Evolutionary conservation across 2,113 vertebrate species (phyloP), one percentile per base, ranked within the genome.

Genomic region (Toxotes jaculatrix): DNA sequence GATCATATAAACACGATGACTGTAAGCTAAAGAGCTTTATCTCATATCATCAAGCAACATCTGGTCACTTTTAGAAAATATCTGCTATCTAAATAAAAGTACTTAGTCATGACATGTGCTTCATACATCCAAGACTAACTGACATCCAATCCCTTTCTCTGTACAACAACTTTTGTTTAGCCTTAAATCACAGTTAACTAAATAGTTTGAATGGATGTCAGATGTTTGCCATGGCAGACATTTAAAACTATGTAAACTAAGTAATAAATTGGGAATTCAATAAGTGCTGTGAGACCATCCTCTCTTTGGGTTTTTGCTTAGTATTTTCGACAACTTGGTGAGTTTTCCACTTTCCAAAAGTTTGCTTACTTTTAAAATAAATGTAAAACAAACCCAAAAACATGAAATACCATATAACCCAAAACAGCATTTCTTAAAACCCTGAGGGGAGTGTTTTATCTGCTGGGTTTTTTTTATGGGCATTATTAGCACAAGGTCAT

Each of bases 401-500:
- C 63, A 82, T 85, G 51, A 89, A 88, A 86, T 77, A 79, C 57
- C 61, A 57, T 89, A 70, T 61, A 57, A 89, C 49, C 53, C 13
- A 55, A 66, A 81, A 62, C 79, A 79, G 80, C 68, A 31, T 87
- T 73, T 90, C 32, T 69, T 23, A 7, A 78, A 79, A 73, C 34
- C 86, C 90, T 0, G 8, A 51, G 80, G 71, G 43, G 27, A 59
- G 63, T 60, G n/a, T 60, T 77, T 87, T 75, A 87, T 88, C 84
- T 53, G 64, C 74, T 53, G 19, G 27, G 27, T 27, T 34, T 70
- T 55, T 34, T 63, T 42, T 62, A 63, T 56, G 23, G 9, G 60
- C 38, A 23, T 86, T 76, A 82, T 91, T 90, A 88, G 73, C 85
- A 74, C 56, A 81, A 75, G 60, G 84, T 86, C 80, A 82, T 91